A percentile compares a stretch with the other conserved stretches of the same genome.
These are phyloP conservation scores for Cataglyphis livida DNA, from an alignment of 2,888 invertebrate species.

Conservation along the genomic window DNA sequence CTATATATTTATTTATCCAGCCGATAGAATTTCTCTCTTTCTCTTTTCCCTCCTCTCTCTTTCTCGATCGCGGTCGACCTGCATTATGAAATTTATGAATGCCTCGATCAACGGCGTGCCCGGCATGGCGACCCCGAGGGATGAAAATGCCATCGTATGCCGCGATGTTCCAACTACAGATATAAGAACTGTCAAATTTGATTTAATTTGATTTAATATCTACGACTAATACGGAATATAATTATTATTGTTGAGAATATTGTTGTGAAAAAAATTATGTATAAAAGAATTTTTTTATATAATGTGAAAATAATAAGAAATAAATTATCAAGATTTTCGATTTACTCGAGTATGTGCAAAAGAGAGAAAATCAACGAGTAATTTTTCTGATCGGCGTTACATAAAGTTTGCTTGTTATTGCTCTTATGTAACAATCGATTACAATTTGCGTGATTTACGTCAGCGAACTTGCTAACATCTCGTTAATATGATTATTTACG, in stretches of 20 bases:
- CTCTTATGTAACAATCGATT: conserved; percentile 30
- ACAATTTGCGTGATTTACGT: conserved; percentile 32
- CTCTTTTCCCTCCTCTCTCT: background rate
- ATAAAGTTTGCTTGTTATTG: conserved; percentile 6
- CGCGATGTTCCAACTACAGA: background rate
- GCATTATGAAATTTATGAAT: conserved; percentile 75
- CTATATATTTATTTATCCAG: conserved; percentile 75
- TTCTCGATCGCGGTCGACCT: conserved; percentile 61
- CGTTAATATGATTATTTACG: conserved; percentile 36
- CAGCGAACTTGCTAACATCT: conserved; percentile 6
- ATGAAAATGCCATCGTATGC: conserved; percentile 18
- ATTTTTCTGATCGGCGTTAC: background rate
- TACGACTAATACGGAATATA: background rate
- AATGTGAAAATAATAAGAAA: background rate
- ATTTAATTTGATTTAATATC: conserved; percentile 1
- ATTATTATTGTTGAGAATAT: conserved; percentile 2
- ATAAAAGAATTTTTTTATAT: background rate
- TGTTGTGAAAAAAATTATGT: background rate
- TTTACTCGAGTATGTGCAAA: background rate
- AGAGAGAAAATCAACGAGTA: background rate
- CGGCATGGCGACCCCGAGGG: background rate
- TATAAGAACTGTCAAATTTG: conserved; percentile 2
- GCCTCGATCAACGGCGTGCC: conserved; percentile 40
- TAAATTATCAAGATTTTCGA: conserved; percentile 12
- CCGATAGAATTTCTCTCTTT: conserved; percentile 52